Percentiles rank a stretch among this genome's conserved stretches.
phyloP scores from a whole-genome alignment of 2,797 vertebrate genomes.

The Pogoniulus pusillus region DNA sequence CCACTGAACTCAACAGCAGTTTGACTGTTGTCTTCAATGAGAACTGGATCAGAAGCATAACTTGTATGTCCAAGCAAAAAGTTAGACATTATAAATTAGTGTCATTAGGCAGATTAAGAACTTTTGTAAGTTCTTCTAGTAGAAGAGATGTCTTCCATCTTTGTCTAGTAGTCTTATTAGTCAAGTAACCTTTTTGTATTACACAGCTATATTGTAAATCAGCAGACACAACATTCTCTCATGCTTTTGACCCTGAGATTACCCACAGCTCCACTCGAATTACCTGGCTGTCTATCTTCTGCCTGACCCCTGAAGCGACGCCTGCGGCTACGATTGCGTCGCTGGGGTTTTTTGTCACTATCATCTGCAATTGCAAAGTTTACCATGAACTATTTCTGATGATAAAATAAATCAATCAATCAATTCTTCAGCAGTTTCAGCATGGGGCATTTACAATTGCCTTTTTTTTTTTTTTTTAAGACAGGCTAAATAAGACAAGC shows the following conservation, averaged over 20 bases:
- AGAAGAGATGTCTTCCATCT: conserved; percentile 63
- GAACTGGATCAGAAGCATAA: background rate
- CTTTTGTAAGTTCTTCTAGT: conserved; percentile 53
- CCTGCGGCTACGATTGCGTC: conserved; percentile 97
- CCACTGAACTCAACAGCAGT: conserved; percentile 34
- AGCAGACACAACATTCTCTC: conserved; percentile 79
- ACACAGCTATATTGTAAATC: conserved; percentile 70
- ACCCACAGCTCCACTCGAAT: conserved; percentile 77
- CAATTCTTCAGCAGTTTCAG: conserved; percentile 72
- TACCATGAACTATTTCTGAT: conserved; percentile 80
- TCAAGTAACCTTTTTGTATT: conserved; percentile 63
- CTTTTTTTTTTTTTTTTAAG: conserved; percentile 64
- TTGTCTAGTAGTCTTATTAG: conserved; percentile 76
- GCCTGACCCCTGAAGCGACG: conserved; percentile 90
- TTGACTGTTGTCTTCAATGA: conserved; percentile 19
- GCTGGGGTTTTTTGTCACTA: conserved; percentile 92
- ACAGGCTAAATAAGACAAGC: conserved; percentile 60
- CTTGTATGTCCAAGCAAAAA: conserved; percentile 50
- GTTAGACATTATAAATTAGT: conserved; percentile 74
- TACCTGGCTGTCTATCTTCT: conserved; percentile 99
- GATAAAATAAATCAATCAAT: conserved; percentile 41
- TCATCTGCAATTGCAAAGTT: conserved; percentile 91
- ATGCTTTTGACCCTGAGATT: conserved; percentile 79
- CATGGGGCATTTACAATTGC: conserved; percentile 59
- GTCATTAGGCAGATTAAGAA: conserved; percentile 71